These are phyloP conservation scores for Amphimedon queenslandica DNA, from an alignment of 37 sponge, comb jelly and placozoan species.

Conservation along the genomic window DNA sequence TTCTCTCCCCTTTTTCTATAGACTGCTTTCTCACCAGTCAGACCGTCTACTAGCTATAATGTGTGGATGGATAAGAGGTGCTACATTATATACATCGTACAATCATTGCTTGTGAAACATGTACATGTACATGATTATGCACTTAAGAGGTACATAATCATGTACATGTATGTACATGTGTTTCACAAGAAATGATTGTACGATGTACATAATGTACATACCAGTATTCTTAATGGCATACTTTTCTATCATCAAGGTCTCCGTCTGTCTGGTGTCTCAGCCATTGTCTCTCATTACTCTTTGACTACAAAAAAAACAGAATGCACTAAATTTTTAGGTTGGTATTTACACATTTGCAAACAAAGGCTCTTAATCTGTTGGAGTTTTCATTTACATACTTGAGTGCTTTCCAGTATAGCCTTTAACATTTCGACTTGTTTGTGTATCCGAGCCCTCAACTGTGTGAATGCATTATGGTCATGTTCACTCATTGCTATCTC, in stretches of 20 bases:
- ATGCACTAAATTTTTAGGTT: not conserved
- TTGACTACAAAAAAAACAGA: constrained; percentile 39
- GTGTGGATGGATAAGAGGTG: not conserved
- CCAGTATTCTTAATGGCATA: not conserved
- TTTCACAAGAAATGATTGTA: no score
- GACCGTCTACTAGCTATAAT: constrained; percentile 83
- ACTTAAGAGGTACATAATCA: not conserved
- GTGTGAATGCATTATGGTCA: constrained; percentile 72
- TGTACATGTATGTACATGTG: no score
- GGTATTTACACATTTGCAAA: no score
- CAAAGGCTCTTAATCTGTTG: no score
- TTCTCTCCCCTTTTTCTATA: constrained; percentile 79
- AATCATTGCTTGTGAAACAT: no score
- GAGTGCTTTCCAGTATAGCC: constrained; percentile 44
- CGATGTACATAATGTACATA: no score
- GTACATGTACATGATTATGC: no score
- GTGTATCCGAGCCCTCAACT: constrained; percentile 45
- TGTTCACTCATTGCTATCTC: constrained; percentile 90
- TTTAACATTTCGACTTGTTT: constrained; percentile 62
- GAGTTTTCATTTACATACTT: no score
- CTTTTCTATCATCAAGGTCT: constrained; percentile 89
- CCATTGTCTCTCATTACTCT: constrained; percentile 80
- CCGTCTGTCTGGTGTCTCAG: constrained; percentile 83
- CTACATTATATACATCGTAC: no score
- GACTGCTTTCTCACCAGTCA: constrained; percentile 83